phyloP scores from a whole-genome alignment of 2,113 vertebrate species.

The Pachyramphus minor region DNA sequence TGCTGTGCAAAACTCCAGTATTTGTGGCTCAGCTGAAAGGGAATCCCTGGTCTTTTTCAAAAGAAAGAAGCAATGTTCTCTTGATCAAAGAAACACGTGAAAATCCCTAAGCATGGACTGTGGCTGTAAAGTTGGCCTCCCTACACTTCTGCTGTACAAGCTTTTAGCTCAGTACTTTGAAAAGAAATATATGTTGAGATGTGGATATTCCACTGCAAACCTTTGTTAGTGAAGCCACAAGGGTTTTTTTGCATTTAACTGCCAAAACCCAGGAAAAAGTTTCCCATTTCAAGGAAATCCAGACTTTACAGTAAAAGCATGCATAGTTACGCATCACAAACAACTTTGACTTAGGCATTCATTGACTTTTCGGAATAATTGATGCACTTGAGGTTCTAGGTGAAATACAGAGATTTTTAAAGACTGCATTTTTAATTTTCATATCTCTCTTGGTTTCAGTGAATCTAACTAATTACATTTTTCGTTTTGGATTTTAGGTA shows the following conservation, averaged over 20 bases:
- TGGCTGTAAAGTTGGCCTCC: neutral
- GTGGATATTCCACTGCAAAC: neutral
- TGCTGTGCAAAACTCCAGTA: neutral
- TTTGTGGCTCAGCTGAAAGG: neutral
- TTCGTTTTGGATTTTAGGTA: neutral
- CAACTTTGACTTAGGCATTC: neutral
- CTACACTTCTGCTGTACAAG: neutral
- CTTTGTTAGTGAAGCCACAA: constrained; percentile 8
- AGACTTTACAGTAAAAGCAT: neutral
- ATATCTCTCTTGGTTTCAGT: neutral
- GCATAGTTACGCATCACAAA: neutral
- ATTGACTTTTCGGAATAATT: neutral
- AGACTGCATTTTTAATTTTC: neutral
- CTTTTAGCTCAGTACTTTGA: neutral
- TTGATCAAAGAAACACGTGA: neutral
- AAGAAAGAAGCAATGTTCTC: neutral
- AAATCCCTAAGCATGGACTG: neutral
- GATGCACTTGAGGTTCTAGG: neutral
- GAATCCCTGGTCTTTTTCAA: neutral
- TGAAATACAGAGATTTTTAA: neutral
- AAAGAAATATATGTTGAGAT: neutral
- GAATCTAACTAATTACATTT: neutral
- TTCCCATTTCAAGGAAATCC: neutral
- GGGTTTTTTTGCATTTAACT: neutral
- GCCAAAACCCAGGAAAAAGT: neutral